phyloP scores from a whole-genome alignment of 2,113 vertebrate species.

The Hippocampus abdominalis region DNA sequence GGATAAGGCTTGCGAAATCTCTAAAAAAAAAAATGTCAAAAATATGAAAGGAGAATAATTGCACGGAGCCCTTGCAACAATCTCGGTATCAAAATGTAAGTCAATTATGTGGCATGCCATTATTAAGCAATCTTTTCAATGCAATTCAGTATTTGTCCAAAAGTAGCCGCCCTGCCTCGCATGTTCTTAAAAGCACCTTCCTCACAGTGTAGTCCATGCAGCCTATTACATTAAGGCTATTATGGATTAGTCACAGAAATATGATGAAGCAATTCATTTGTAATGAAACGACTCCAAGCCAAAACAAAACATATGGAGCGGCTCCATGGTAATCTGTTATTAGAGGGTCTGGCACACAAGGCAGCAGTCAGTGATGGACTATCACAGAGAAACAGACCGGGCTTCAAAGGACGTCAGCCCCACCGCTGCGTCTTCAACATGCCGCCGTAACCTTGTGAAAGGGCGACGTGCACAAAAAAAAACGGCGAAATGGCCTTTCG shows the following conservation, averaged over 20 bases:
- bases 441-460: conserved; percentile 57
- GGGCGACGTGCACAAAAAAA: conserved; percentile 42
- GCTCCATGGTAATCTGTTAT: conserved; percentile 63
- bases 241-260: conserved; percentile 55
- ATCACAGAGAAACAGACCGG: conserved; percentile 54
- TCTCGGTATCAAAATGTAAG: conserved; percentile 1
- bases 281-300: conserved; percentile 62
- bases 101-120: conserved; percentile 1
- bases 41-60: not conserved
- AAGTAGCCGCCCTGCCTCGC: not conserved
- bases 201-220: not conserved
- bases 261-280: conserved; percentile 47
- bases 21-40: not conserved
- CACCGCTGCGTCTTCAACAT: conserved; percentile 44
- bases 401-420: conserved; percentile 42
- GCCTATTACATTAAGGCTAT: conserved; percentile 32
- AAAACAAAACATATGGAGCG: conserved; percentile 55
- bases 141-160: not conserved
- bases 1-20: not conserved
- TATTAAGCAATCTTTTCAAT: conserved; percentile 1
- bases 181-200: not conserved
- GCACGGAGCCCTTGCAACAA: conserved; percentile 4
- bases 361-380: conserved; percentile 47
- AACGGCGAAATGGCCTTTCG: conserved; percentile 20
- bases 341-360: conserved; percentile 59